Conservation (phyloP, 2,113 vertebrate species). For the Galemys pyrenaicus region DNA sequence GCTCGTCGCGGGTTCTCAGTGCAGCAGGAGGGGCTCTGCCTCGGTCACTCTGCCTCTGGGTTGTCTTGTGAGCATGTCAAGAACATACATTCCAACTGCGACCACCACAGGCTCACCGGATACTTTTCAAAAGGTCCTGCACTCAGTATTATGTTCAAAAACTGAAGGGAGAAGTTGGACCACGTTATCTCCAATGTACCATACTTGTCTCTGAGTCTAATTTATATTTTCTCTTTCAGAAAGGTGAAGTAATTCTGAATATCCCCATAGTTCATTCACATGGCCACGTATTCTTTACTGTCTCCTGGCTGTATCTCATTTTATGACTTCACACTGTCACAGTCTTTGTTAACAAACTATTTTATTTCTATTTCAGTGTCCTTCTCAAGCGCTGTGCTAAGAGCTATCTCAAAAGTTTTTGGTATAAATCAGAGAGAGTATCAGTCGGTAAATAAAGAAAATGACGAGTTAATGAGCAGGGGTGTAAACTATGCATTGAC, state of each 20-base stretch:
- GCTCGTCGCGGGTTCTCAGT: too few relatives aligned
- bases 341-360: not conserved
- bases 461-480: not conserved
- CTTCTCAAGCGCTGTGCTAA: not conserved
- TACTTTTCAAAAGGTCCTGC: not conserved
- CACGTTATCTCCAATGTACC: not conserved
- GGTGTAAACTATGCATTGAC: not conserved
- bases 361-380: not conserved
- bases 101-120: not conserved
- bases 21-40: not conserved
- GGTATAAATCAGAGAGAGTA: not conserved
- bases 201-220: not conserved
- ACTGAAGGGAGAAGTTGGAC: not conserved
- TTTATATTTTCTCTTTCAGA: not conserved
- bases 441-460: not conserved
- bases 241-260: not conserved
- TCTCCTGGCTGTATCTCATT: not conserved
- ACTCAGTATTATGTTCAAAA: slow-evolving; percentile 21
- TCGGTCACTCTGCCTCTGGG: not conserved
- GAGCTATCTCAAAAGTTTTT: not conserved
- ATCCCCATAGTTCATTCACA: slow-evolving; percentile 2
- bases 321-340: not conserved
- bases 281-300: not conserved
- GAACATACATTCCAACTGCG: not conserved
- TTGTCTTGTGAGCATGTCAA: not conserved